Percentiles rank a stretch among this genome's conserved stretches.
These are phyloP conservation scores for Psilopsiagon aymara DNA, from an alignment of 2,113 vertebrate genomes.

Conservation along the genomic window DNA sequence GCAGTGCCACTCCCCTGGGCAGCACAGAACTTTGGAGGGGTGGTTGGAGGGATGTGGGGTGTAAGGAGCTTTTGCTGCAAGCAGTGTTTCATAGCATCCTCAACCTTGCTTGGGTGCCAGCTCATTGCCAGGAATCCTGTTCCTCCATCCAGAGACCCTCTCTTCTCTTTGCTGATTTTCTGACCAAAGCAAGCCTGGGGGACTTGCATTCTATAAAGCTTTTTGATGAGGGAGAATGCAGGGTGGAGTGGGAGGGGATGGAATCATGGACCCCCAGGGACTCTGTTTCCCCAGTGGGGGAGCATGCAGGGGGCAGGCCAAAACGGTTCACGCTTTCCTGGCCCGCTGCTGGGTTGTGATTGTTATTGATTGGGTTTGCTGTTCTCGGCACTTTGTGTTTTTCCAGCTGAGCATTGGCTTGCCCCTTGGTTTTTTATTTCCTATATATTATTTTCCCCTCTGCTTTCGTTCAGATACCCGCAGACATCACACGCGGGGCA, in stretches of 20 bases:
- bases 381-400: slow-evolving; percentile 63
- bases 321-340: slow-evolving; percentile 34
- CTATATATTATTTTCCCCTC: not conserved
- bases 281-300: slow-evolving; percentile 14
- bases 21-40: not conserved
- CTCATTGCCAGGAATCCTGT: not conserved
- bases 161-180: not conserved
- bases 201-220: not conserved
- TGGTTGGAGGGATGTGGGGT: not conserved
- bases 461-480: not conserved
- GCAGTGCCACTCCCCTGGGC: not conserved
- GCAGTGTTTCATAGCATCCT: not conserved
- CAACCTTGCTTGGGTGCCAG: not conserved
- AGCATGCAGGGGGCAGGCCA: slow-evolving; percentile 19
- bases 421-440: not conserved
- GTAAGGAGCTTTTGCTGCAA: not conserved
- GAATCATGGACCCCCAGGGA: not conserved
- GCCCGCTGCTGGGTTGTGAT: slow-evolving; percentile 28
- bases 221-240: not conserved
- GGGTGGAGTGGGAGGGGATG: not conserved
- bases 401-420: slow-evolving; percentile 55
- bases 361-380: slow-evolving; percentile 66
- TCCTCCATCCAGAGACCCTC: not conserved
- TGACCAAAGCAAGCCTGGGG: not conserved
- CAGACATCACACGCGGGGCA: not conserved